These are phyloP conservation scores for Andrena chrysosceles DNA, from an alignment of 2,888 invertebrate species.

Conservation along the genomic window DNA sequence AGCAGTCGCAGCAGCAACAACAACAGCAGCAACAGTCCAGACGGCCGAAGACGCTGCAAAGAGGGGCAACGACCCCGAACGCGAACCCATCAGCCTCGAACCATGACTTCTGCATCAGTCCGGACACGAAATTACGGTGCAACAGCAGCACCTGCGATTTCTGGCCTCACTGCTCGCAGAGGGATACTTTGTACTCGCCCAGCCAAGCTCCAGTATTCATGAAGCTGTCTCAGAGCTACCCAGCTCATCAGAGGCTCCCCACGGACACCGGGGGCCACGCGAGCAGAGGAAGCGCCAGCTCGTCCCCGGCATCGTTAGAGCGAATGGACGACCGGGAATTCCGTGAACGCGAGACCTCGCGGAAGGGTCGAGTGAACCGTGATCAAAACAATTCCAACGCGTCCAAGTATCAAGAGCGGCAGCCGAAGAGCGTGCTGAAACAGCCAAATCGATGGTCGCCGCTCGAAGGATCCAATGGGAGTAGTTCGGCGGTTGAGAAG, in stretches of 20 bases:
- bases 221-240: slow-evolving; percentile 87
- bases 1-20: slow-evolving; percentile 79
- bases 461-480: slow-evolving; percentile 72
- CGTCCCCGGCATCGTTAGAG: slow-evolving; percentile 84
- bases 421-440: slow-evolving; percentile 77
- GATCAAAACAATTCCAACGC: slow-evolving; percentile 58
- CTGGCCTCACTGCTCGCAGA: slow-evolving; percentile 88
- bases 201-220: slow-evolving; percentile 81
- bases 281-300: slow-evolving; percentile 79
- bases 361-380: slow-evolving; percentile 65
- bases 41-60: slow-evolving; percentile 83
- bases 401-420: slow-evolving; percentile 76
- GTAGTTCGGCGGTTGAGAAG: slow-evolving; percentile 59
- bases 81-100: slow-evolving; percentile 69
- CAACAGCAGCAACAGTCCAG: slow-evolving; percentile 81
- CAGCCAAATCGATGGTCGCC: slow-evolving; percentile 75
- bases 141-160: slow-evolving; percentile 87
- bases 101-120: slow-evolving; percentile 75
- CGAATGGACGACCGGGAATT: slow-evolving; percentile 78
- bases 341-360: slow-evolving; percentile 66
- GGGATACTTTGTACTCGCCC: slow-evolving; percentile 82
- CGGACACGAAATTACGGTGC: slow-evolving; percentile 84
- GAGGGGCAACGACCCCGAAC: slow-evolving; percentile 85
- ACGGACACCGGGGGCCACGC: slow-evolving; percentile 77
- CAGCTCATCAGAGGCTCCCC: slow-evolving; percentile 85